These are phyloP conservation scores for Sylvietta virens DNA, from an alignment of 2,113 vertebrate genomes.

Conservation along the genomic window DNA sequence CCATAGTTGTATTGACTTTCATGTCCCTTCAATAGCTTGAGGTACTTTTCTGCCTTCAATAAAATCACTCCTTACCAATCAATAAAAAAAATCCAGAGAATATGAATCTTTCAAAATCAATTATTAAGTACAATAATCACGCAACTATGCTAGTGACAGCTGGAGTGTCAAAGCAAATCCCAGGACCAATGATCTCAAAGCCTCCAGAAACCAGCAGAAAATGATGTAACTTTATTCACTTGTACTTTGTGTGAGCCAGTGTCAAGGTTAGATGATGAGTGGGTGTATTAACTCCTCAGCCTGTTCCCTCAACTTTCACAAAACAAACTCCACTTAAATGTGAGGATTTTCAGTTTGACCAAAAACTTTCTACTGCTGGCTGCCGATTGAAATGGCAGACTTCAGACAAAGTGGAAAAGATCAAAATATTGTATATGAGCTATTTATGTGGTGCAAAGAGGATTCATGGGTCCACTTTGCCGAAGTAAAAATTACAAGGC, in stretches of 20 bases:
- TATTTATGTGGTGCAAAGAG: neutral
- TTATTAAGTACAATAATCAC: constrained; percentile 67
- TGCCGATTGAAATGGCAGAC: neutral
- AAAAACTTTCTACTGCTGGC: neutral
- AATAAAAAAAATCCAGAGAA: constrained; percentile 58
- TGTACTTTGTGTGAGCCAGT: neutral
- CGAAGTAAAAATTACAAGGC: neutral
- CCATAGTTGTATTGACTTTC: constrained; percentile 54
- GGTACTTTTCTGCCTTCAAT: constrained; percentile 59
- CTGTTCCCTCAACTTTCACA: constrained; percentile 23
- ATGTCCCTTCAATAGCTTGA: constrained; percentile 46
- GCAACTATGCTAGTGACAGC: constrained; percentile 5
- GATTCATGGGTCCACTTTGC: neutral
- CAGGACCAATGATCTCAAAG: neutral
- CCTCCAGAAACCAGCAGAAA: constrained; percentile 35
- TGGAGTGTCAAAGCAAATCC: constrained; percentile 29
- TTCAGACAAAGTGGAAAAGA: neutral
- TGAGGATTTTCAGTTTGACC: neutral
- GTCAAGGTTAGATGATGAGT: constrained; percentile 30
- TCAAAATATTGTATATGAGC: neutral
- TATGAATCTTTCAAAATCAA: constrained; percentile 67
- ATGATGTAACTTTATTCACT: constrained; percentile 7
- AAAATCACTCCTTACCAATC: constrained; percentile 66
- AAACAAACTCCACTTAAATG: constrained; percentile 2
- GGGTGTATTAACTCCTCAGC: constrained; percentile 28